A percentile compares a stretch with the other conserved stretches of the same genome.
Evolutionary conservation across 2,888 invertebrate genomes (phyloP).

Genomic region (Leptopilina myrica): DNA sequence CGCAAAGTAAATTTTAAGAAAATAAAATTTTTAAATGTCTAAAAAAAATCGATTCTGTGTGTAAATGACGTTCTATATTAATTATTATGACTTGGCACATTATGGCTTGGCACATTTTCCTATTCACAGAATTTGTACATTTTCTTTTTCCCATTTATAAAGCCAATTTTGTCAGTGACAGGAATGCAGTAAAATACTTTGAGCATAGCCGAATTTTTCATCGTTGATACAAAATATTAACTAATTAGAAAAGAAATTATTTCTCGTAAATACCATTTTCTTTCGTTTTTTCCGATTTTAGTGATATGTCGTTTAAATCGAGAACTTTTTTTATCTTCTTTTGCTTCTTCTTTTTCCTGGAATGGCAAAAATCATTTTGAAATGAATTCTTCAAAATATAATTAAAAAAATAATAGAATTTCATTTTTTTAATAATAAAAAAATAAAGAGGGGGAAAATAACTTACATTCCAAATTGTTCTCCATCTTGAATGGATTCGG

Average conservation of each 20-base stretch:
- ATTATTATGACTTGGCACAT: conserved; percentile 11
- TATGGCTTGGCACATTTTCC: conserved; percentile 8
- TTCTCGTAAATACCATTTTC: conserved; percentile 71
- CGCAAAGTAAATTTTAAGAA: background rate
- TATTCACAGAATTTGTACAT: conserved; percentile 21
- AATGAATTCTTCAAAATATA: too few species aligned
- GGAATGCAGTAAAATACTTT: conserved; percentile 36
- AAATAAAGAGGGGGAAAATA: background rate
- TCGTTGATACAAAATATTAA: conserved; percentile 60
- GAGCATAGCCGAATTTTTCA: background rate
- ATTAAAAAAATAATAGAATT: too few species aligned
- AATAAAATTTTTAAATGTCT: too few species aligned
- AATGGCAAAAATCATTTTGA: background rate
- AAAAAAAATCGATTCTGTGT: too few species aligned
- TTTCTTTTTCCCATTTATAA: background rate
- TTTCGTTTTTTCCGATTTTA: conserved; percentile 67
- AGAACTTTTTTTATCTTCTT: conserved; percentile 65
- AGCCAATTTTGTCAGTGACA: background rate
- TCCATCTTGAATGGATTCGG: conserved; percentile 83
- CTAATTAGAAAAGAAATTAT: conserved; percentile 59
- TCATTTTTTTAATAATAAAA: too few species aligned
- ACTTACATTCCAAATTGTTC: conserved; percentile 81
- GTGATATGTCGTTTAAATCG: conserved; percentile 63
- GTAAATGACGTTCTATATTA: background rate
- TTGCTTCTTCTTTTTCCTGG: conserved; percentile 55